Conservation (phyloP, 1,140 invertebrate species). For the Atopsyche davidsoni region DNA sequence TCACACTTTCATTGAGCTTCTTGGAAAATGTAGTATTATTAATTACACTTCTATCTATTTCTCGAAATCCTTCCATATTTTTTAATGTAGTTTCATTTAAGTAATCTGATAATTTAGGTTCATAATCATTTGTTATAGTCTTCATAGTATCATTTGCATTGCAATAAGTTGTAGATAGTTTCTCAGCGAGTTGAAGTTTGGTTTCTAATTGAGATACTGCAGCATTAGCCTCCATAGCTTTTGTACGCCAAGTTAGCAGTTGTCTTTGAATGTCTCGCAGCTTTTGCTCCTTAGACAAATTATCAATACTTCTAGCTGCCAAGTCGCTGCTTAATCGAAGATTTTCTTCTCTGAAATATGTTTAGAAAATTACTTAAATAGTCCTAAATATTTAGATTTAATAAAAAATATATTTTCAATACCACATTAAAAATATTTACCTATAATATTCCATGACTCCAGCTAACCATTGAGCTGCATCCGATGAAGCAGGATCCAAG, state of each 20-base stretch:
- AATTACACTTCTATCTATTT: too few species aligned
- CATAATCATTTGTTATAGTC: too few species aligned
- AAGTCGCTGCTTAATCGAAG: constrained; percentile 15
- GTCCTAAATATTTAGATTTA: too few species aligned
- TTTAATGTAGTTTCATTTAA: too few species aligned
- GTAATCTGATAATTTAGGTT: too few species aligned
- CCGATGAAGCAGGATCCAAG: constrained; percentile 22
- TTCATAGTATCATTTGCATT: background rate
- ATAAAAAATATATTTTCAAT: too few species aligned
- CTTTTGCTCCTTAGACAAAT: constrained; percentile 25
- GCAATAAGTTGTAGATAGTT: background rate
- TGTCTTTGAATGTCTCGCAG: constrained; percentile 25
- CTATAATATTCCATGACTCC: constrained; percentile 27
- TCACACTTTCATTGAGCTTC: too few species aligned
- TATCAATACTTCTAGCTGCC: constrained; percentile 23
- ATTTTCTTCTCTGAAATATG: constrained; percentile 27
- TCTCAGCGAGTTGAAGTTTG: constrained; percentile 16
- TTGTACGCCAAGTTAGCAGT: constrained; percentile 25
- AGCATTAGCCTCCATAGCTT: constrained; percentile 24
- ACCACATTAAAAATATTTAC: constrained; percentile 8
- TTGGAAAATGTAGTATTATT: too few species aligned
- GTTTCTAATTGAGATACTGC: constrained; percentile 20
- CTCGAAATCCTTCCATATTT: too few species aligned
- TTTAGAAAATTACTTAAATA: too few species aligned
- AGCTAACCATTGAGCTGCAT: constrained; percentile 24